Percentiles rank a stretch among this genome's conserved stretches.
phyloP scores from a whole-genome alignment of 2,888 invertebrate species.

The Drosophila niveifrons region DNA sequence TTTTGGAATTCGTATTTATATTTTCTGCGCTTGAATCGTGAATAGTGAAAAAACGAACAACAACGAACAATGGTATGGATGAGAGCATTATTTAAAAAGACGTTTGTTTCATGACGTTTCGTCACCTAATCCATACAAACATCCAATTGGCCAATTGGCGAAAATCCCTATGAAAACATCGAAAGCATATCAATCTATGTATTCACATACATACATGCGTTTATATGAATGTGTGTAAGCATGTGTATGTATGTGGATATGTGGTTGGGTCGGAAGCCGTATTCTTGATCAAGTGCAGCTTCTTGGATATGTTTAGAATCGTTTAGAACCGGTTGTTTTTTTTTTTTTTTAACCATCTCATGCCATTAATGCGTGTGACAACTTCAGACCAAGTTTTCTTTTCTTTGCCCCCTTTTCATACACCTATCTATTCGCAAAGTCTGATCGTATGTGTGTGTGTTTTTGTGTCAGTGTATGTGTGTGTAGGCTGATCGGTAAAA shows the following conservation, averaged over 20 bases:
- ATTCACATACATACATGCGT: neutral
- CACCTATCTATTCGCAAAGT: constrained; percentile 20
- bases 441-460: constrained; percentile 20
- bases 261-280: constrained; percentile 31
- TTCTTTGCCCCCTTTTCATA: constrained; percentile 8
- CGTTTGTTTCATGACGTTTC: neutral
- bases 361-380: constrained; percentile 67
- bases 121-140: constrained; percentile 11
- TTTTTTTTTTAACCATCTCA: constrained; percentile 42
- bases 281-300: constrained; percentile 53
- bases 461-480: constrained; percentile 24
- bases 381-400: constrained; percentile 59
- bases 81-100: constrained; percentile 6
- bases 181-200: constrained; percentile 2
- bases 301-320: constrained; percentile 62
- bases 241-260: neutral
- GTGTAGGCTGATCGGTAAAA: constrained; percentile 50
- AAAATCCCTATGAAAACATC: constrained; percentile 18
- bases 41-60: constrained; percentile 31
- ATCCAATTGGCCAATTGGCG: constrained; percentile 6
- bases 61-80: constrained; percentile 22
- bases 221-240: constrained; percentile 3
- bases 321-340: constrained; percentile 66
- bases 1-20: constrained; percentile 48
- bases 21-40: constrained; percentile 43